phyloP scores from a whole-genome alignment of 1,140 invertebrate species.

The Ceratosolen solmsi region DNA sequence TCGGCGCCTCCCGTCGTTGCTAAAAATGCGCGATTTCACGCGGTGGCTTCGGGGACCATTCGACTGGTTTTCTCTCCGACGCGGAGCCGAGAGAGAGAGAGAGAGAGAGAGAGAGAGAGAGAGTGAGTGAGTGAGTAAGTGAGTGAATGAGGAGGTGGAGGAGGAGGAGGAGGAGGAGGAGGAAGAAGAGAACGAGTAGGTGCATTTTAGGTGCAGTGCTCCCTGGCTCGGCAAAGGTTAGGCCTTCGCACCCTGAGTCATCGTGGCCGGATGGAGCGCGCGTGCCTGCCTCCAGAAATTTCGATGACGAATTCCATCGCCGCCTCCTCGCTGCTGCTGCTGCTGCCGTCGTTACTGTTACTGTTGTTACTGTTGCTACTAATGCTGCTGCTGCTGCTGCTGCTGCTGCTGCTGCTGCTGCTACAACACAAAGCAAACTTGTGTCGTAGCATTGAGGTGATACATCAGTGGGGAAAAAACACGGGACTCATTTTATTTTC shows the following conservation, averaged over 20 bases:
- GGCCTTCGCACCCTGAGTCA: slow-evolving; percentile 65
- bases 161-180: too few species aligned
- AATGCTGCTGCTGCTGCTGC: background rate
- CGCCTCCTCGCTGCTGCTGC: slow-evolving; percentile 48
- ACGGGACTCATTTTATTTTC: background rate
- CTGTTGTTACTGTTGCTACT: background rate
- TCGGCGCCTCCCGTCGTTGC: slow-evolving; percentile 39
- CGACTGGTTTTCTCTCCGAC: slow-evolving; percentile 51
- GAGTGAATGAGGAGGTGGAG: too few species aligned
- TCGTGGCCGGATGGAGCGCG: slow-evolving; percentile 53
- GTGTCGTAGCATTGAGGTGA: too few species aligned
- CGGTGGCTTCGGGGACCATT: slow-evolving; percentile 49
- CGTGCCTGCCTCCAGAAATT: slow-evolving; percentile 67
- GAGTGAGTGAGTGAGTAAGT: too few species aligned
- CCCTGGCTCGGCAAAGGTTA: slow-evolving; percentile 67
- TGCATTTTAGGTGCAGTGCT: slow-evolving; percentile 63
- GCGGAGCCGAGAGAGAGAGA: background rate
- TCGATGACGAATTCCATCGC: slow-evolving; percentile 68
- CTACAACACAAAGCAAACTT: background rate
- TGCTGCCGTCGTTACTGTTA: slow-evolving; percentile 23
- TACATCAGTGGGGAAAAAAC: background rate
- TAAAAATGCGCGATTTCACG: slow-evolving; percentile 67
- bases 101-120: background rate
- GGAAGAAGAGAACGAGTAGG: slow-evolving; percentile 25
- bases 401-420: background rate